Percentiles rank a stretch among this genome's conserved stretches.
Conservation (phyloP, 2,113 vertebrate species). For the Elephantulus edwardii region DNA sequence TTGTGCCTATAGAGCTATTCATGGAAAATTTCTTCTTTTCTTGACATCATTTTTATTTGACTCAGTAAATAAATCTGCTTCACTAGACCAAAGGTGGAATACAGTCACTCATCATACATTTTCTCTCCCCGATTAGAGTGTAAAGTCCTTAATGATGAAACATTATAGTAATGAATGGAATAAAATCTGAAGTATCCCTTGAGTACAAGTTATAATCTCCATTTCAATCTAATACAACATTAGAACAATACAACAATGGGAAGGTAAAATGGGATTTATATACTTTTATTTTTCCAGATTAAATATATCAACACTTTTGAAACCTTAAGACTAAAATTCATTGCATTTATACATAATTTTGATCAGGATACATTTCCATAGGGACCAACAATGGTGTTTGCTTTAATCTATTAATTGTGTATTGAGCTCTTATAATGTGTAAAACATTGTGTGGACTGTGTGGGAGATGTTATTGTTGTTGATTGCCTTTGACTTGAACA, state of each 20-base stretch:
- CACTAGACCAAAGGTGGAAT: slow-evolving; percentile 31
- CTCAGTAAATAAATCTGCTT: slow-evolving; percentile 38
- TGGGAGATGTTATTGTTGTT: too few relatives aligned
- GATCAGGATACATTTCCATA: slow-evolving; percentile 9
- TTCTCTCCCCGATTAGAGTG: neutral
- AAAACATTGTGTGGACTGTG: neutral
- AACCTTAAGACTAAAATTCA: slow-evolving; percentile 39
- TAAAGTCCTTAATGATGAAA: slow-evolving; percentile 7
- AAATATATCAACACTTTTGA: slow-evolving; percentile 17
- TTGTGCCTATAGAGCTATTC: slow-evolving; percentile 13
- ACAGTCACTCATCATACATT: slow-evolving; percentile 14
- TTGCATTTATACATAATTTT: slow-evolving; percentile 38
- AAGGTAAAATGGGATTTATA: slow-evolving; percentile 42
- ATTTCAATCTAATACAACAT: slow-evolving; percentile 36
- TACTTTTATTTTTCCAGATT: slow-evolving; percentile 9
- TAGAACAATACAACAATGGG: too few relatives aligned
- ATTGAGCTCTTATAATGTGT: neutral
- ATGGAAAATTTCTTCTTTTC: neutral
- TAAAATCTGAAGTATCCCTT: neutral
- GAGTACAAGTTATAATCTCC: slow-evolving; percentile 50
- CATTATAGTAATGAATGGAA: slow-evolving; percentile 22
- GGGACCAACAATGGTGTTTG: neutral
- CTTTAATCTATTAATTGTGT: slow-evolving; percentile 19
- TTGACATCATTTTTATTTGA: slow-evolving; percentile 35
- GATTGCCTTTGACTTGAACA: too few relatives aligned